Evolutionary conservation across 2,888 invertebrate species (phyloP), one percentile per base, ranked within the genome.

Genomic region (Lomographa bimaculata): DNA sequence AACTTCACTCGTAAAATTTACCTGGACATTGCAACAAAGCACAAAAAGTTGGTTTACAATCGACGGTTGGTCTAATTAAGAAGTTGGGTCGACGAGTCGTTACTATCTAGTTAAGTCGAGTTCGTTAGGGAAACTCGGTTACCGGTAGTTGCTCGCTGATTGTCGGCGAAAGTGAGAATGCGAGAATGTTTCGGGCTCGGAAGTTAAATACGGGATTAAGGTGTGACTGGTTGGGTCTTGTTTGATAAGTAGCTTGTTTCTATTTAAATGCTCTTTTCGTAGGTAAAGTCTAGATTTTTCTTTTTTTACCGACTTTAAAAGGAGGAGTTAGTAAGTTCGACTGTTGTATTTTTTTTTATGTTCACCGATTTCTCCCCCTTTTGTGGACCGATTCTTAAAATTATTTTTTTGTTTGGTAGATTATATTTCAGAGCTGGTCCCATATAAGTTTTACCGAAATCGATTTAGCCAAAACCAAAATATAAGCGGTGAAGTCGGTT

Each of bases 121-220:
- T 82, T 83, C 79, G 80, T 82, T 83, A 84, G 77, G 55, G 64
- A 67, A 78, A 79, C 78, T 75, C 71, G 67, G 78, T 79, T 80
- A 78, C 64, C 65, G 60, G 61, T 63, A 66, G 69, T 71, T 65
- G 59, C 62, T 64, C 68, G 70, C 63, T 81, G 81, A 81, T 82
- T 80, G 79, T 76, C 60, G 62, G 64, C 42, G 76, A 76, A 77
- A 79, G 79, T 74, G 77, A 78, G 69, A 71, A 64, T 52, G 54
- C 46, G 51, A 52, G 57, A 52, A 39, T 43, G 41, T 42, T 40
- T 41, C 42, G 20, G 20, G 38, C 7, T 25, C 10, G 52, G 52
- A 52, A 53, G 58, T 57, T 57, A 60, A 42, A 36, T 36, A 25
- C 29, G 17, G 29, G 20, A 30, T 41, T 29, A 41, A 35, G 37